These are phyloP conservation scores for Caenorhabditis japonica DNA, from an alignment of 2,888 invertebrate species.

Conservation along the genomic window DNA sequence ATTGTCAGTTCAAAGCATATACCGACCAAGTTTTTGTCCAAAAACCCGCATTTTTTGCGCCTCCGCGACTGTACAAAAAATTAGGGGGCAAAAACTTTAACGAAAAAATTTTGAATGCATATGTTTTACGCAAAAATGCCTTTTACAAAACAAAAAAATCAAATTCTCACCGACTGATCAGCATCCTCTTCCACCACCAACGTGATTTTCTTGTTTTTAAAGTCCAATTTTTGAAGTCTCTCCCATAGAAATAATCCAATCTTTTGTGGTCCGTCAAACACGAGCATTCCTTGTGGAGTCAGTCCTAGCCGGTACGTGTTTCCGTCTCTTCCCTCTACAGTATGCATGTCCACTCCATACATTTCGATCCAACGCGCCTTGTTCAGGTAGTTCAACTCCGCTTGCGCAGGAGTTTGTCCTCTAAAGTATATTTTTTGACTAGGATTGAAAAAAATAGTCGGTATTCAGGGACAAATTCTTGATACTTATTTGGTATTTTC, in stretches of 20 bases:
- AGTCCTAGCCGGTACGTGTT: slow-evolving; percentile 95
- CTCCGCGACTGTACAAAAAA: too few relatives aligned
- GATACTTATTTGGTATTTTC: too few relatives aligned
- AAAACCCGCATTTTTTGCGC: too few relatives aligned
- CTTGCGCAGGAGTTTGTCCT: slow-evolving; percentile 92
- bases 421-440: too few relatives aligned
- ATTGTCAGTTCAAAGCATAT: too few relatives aligned
- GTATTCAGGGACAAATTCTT: too few relatives aligned
- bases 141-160: too few relatives aligned
- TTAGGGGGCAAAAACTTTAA: too few relatives aligned
- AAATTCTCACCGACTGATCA: slow-evolving; percentile 84
- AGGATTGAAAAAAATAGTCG: too few relatives aligned
- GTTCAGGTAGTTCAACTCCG: slow-evolving; percentile 95
- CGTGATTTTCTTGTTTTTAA: slow-evolving; percentile 96
- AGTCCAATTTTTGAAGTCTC: slow-evolving; percentile 96
- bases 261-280: slow-evolving; percentile 94
- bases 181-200: slow-evolving; percentile 98
- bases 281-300: slow-evolving; percentile 97
- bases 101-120: too few relatives aligned
- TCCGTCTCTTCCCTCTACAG: slow-evolving; percentile 87
- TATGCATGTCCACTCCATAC: slow-evolving; percentile 99
- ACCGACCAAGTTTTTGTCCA: too few relatives aligned
- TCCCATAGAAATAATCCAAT: slow-evolving; percentile 99
- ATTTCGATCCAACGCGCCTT: slow-evolving; percentile 94
- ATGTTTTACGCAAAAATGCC: too few relatives aligned